Conservation (phyloP, 2,113 vertebrate genomes). For the Macquaria ambigua region DNA sequence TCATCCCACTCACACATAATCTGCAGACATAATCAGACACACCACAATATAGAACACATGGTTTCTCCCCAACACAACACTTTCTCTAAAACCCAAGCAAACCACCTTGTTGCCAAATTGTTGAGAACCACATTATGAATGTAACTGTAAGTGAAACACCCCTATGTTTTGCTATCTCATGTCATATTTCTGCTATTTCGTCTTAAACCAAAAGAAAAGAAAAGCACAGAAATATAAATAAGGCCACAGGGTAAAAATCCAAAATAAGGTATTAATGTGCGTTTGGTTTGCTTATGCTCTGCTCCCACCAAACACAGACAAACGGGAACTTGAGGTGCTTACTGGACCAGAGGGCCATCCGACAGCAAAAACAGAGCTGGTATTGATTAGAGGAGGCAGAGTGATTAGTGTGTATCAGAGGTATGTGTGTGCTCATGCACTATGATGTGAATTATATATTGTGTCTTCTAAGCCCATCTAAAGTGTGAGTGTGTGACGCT, state of each 20-base stretch:
- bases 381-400: conserved; percentile 7
- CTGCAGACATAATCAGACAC: not conserved
- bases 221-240: too few relatives aligned
- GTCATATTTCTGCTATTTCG: not conserved
- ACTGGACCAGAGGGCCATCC: not conserved
- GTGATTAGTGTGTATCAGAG: conserved; percentile 5
- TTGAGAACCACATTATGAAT: not conserved
- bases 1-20: not conserved
- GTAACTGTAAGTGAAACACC: not conserved
- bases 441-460: not conserved
- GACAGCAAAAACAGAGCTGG: not conserved
- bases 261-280: not conserved
- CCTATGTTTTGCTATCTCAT: not conserved
- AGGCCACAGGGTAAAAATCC: not conserved
- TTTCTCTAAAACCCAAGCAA: not conserved
- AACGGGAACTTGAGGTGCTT: not conserved
- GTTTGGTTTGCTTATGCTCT: not conserved
- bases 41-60: not conserved
- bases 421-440: not conserved
- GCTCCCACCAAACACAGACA: not conserved
- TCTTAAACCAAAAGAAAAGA: too few relatives aligned
- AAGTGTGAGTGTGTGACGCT: not conserved
- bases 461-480: not conserved
- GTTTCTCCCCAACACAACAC: not conserved
- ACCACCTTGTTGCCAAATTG: not conserved